A percentile compares a stretch with the other conserved stretches of the same genome.
phyloP scores from a whole-genome alignment of 2,797 vertebrate genomes.

The Scomberomorus guttatus region DNA sequence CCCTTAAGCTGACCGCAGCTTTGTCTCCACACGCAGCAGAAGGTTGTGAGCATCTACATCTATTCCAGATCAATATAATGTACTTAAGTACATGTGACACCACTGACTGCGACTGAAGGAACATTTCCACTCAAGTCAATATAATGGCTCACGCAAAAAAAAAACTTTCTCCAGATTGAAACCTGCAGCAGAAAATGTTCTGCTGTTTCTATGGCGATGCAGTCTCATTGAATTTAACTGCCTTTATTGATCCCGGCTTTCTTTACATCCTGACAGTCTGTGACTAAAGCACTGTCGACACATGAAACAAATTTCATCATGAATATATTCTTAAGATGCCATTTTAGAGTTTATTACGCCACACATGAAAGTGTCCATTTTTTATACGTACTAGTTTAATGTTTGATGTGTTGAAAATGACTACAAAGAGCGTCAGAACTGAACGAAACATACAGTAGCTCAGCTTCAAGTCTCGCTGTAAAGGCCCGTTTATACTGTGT shows the following conservation, averaged over 20 bases:
- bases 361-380: not conserved
- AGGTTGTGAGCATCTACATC: conserved; percentile 20
- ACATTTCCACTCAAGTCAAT: conserved; percentile 2
- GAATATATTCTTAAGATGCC: not conserved
- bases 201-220: conserved; percentile 25
- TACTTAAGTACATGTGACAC: not conserved
- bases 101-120: not conserved
- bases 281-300: not conserved
- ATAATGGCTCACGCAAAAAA: not conserved
- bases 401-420: not conserved
- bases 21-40: conserved; percentile 23
- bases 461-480: no score
- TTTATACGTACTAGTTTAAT: not conserved
- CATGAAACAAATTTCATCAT: not conserved
- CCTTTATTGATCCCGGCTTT: not conserved
- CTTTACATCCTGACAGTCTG: not conserved
- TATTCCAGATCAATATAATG: conserved; percentile 6
- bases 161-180: not conserved
- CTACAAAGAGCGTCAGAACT: not conserved
- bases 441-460: not conserved
- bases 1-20: conserved; percentile 25
- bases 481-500: no score
- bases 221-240: conserved; percentile 1
- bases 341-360: not conserved
- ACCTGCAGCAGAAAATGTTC: not conserved